Conservation (phyloP, 2,113 vertebrate genomes). For the Ardeotis arabs region DNA sequence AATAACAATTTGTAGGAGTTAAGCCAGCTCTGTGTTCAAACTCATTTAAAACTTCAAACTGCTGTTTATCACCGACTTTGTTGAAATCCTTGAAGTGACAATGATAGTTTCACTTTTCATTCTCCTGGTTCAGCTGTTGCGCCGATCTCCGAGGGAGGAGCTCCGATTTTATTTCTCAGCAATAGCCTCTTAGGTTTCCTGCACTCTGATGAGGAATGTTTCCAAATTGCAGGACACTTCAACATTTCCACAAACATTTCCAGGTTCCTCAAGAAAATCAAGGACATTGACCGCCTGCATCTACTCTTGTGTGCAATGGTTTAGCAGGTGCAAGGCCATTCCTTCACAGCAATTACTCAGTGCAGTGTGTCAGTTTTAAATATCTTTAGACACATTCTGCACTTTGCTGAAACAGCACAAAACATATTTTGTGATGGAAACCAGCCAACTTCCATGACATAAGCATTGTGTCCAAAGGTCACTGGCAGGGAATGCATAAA, state of each 20-base stretch:
- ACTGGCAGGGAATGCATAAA: neutral
- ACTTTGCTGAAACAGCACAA: neutral
- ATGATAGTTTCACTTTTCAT: neutral
- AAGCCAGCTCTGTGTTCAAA: neutral
- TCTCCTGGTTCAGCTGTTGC: neutral
- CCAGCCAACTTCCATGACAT: neutral
- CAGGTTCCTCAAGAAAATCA: neutral
- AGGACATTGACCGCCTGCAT: neutral
- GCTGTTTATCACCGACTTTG: neutral
- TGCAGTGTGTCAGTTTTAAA: neutral
- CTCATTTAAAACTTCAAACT: neutral
- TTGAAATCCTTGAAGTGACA: neutral
- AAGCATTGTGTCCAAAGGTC: neutral
- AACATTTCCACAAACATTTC: neutral
- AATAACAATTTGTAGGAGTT: neutral
- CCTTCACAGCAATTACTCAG: neutral
- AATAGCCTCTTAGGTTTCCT: neutral
- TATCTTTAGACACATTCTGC: neutral
- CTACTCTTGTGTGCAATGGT: neutral
- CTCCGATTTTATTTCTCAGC: constrained; percentile 24
- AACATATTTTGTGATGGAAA: neutral
- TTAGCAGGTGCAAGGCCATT: neutral
- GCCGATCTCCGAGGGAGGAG: neutral
- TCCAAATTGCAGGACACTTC: neutral
- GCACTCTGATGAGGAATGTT: neutral